Conservation (phyloP, 2,797 vertebrate genomes). For the Brotula barbata region DNA sequence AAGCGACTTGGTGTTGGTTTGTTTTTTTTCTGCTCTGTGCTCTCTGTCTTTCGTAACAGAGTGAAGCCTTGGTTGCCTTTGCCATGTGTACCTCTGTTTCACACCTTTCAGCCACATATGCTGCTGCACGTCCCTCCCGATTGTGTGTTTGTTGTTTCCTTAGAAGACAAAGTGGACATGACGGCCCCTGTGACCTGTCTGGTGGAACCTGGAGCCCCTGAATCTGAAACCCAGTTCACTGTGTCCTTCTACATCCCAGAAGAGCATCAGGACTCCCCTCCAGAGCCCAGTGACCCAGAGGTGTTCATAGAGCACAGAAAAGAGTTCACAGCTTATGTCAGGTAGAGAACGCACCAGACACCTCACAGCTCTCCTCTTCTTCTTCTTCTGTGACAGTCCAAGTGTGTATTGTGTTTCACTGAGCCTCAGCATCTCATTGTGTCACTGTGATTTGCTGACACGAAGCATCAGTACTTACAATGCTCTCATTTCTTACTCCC, state of each 20-base stretch:
- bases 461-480: neutral
- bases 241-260: conserved; percentile 78
- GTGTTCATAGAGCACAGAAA: conserved; percentile 82
- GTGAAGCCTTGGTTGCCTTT: neutral
- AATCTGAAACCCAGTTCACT: conserved; percentile 76
- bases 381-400: no score
- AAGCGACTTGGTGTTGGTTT: conserved; percentile 8
- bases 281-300: conserved; percentile 71
- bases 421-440: no score
- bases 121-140: neutral
- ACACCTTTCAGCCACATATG: neutral
- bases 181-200: conserved; percentile 78
- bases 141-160: neutral
- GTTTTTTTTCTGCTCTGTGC: no score
- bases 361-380: no score
- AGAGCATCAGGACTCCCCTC: conserved; percentile 76
- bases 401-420: no score
- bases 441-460: no score
- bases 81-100: neutral
- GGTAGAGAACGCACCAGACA: conserved; percentile 54
- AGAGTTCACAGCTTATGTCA: conserved; percentile 79
- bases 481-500: neutral
- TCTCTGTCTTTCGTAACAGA: no score
- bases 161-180: conserved; percentile 82
- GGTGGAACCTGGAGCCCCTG: conserved; percentile 77